phyloP scores from a whole-genome alignment of 2,888 invertebrate genomes.

The Acheta domesticus region DNA sequence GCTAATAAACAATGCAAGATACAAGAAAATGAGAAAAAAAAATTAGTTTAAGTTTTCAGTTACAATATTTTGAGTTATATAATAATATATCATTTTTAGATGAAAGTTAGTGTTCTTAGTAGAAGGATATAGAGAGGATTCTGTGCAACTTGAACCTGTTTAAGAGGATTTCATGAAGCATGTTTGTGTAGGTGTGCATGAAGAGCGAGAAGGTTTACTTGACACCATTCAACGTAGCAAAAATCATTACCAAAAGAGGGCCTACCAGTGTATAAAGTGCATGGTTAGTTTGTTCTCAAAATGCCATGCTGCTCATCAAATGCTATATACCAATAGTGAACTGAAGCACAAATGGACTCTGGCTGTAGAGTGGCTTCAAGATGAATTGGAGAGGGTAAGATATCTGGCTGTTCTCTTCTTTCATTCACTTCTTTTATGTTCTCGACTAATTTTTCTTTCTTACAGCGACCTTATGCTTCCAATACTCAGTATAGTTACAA shows the following conservation, averaged over 20 bases:
- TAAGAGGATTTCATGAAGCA: not conserved
- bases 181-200: constrained; percentile 57
- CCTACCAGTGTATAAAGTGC: constrained; percentile 95
- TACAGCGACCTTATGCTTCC: constrained; percentile 53
- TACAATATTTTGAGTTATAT: too few species aligned
- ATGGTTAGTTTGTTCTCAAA: constrained; percentile 86
- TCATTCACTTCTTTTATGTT: not conserved
- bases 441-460: not conserved
- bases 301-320: constrained; percentile 74
- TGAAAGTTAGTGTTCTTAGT: too few species aligned
- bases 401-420: not conserved
- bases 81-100: too few species aligned
- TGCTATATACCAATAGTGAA: constrained; percentile 73
- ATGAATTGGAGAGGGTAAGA: constrained; percentile 78
- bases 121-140: too few species aligned
- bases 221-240: constrained; percentile 91
- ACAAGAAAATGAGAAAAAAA: too few species aligned
- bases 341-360: constrained; percentile 82
- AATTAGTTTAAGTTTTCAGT: too few species aligned
- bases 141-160: too few species aligned
- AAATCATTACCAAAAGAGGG: constrained; percentile 92
- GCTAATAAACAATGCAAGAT: too few species aligned
- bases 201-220: constrained; percentile 86
- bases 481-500: constrained; percentile 78
- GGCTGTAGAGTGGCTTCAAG: constrained; percentile 92